phyloP scores from a whole-genome alignment of 2,113 vertebrate genomes.

The Philantomba maxwellii region DNA sequence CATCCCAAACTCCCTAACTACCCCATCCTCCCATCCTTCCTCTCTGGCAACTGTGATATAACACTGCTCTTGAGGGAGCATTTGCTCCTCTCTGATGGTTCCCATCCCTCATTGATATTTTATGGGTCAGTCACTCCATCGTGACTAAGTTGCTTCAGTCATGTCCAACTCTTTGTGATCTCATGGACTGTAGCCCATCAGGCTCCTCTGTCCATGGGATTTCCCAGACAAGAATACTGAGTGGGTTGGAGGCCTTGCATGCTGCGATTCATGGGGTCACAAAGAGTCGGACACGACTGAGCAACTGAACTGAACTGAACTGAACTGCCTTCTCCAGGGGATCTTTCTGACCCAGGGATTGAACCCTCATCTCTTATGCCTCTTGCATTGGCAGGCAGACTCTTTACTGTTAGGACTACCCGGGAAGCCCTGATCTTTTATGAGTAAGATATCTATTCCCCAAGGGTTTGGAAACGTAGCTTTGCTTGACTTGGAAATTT shows the following conservation, averaged over 20 bases:
- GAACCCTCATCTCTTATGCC: background rate
- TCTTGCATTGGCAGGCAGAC: background rate
- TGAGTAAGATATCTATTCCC: background rate
- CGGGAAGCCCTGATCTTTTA: background rate
- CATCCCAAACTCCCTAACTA: background rate
- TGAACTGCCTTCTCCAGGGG: background rate
- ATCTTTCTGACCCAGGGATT: background rate
- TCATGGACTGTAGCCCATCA: background rate
- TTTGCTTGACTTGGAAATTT: background rate
- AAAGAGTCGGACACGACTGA: too few relatives aligned
- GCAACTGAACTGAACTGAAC: too few relatives aligned
- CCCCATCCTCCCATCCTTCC: background rate
- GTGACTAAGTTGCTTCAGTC: background rate
- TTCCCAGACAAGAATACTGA: background rate
- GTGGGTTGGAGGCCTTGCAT: background rate
- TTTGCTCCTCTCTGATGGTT: background rate
- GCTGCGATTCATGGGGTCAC: too few relatives aligned
- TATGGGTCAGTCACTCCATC: background rate
- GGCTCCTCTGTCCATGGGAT: background rate
- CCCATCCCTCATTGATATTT: background rate
- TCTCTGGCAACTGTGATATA: background rate
- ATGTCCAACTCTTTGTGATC: background rate
- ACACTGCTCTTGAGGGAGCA: background rate
- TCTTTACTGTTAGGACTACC: background rate
- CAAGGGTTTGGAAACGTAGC: background rate